Conservation (phyloP, 1,140 invertebrate genomes). For the Tribolium castaneum region DNA sequence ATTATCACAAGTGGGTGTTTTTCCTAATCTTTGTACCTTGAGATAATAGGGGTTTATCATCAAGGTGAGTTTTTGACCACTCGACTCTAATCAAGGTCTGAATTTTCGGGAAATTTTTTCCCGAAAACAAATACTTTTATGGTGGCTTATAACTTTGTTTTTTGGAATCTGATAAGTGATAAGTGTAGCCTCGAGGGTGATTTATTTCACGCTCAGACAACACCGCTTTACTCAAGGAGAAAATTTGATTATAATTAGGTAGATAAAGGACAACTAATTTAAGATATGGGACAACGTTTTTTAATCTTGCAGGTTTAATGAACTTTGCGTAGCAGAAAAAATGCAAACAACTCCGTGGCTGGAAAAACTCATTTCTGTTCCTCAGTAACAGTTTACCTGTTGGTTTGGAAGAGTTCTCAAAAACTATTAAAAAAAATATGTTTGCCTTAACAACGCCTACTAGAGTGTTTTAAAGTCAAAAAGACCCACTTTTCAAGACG, state of each 20-base stretch:
- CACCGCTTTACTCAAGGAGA: neutral
- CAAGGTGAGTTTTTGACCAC: neutral
- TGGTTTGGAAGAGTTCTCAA: too few species aligned
- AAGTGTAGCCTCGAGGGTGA: neutral
- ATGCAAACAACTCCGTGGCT: too few species aligned
- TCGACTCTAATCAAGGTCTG: neutral
- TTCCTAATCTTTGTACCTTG: constrained; percentile 12
- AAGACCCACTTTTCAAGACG: too few species aligned
- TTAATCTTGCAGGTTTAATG: neutral
- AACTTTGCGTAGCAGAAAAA: too few species aligned
- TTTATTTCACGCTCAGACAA: neutral
- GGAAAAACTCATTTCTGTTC: too few species aligned
- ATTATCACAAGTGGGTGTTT: neutral
- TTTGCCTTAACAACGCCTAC: too few species aligned
- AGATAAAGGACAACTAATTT: neutral
- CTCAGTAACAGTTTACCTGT: too few species aligned
- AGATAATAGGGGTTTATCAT: neutral
- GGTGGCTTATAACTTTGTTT: neutral
- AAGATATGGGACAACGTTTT: neutral
- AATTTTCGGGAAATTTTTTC: neutral
- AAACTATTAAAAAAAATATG: too few species aligned
- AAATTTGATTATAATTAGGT: neutral
- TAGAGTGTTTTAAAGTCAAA: too few species aligned
- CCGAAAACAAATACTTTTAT: neutral
- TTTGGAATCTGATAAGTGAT: neutral